phyloP scores from a whole-genome alignment of 2,113 vertebrate genomes.

The Phyllostomus hastatus region DNA sequence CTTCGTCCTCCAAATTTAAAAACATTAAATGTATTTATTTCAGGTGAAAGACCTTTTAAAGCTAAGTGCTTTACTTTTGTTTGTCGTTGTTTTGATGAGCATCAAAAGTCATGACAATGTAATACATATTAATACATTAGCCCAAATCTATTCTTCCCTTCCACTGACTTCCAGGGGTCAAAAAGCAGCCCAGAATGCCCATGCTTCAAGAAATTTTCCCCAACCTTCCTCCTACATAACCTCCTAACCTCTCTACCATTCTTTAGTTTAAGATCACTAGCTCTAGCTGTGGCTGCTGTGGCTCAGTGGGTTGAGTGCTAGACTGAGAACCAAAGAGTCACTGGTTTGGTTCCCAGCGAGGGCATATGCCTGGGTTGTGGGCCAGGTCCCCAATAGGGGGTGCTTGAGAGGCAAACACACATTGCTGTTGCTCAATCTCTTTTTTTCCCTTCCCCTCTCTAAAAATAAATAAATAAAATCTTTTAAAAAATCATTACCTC shows the following conservation, averaged over 20 bases:
- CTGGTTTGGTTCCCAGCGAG: too few species aligned
- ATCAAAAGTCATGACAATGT: not conserved
- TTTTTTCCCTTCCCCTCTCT: too few species aligned
- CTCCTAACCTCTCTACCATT: not conserved
- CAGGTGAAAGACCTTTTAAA: not conserved
- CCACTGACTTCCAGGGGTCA: not conserved
- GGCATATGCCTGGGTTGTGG: too few species aligned
- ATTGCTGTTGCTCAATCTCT: too few species aligned
- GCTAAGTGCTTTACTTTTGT: not conserved
- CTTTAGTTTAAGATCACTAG: conserved; percentile 24
- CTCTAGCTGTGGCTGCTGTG: not conserved
- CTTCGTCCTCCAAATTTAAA: not conserved
- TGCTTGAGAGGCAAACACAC: too few species aligned
- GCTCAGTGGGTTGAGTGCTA: too few species aligned
- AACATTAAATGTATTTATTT: not conserved
- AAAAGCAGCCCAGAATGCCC: not conserved
- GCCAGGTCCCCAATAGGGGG: too few species aligned
- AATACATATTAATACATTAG: not conserved
- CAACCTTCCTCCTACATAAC: not conserved
- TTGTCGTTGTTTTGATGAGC: not conserved
- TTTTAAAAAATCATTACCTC: not conserved
- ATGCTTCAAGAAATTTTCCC: not conserved
- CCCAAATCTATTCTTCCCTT: not conserved
- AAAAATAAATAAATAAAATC: too few species aligned
- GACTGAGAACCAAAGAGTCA: too few species aligned